A percentile compares a stretch with the other conserved stretches of the same genome.
Evolutionary conservation across 2,888 invertebrate species (phyloP).

Genomic region (Caenorhabditis imperialis): DNA sequence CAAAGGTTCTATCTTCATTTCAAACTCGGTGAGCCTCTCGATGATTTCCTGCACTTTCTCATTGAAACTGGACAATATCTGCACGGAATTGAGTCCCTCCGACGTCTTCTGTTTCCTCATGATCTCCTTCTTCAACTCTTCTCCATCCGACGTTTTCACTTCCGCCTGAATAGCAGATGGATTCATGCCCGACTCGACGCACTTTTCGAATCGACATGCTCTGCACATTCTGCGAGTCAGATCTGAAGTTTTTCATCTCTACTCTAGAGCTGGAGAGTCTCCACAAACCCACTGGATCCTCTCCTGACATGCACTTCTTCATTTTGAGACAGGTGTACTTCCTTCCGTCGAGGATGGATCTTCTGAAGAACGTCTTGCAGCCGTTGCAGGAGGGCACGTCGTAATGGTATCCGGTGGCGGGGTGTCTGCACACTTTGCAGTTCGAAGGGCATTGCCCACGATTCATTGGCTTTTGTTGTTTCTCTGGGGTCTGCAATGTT

Average conservation of each 20-base stretch:
- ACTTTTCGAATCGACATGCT: constrained; percentile 53
- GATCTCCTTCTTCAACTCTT: constrained; percentile 31
- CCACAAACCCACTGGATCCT: constrained; percentile 21
- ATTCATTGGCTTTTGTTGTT: constrained; percentile 7
- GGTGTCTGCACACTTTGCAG: constrained; percentile 59
- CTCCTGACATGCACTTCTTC: constrained; percentile 40
- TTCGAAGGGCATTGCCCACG: constrained; percentile 44
- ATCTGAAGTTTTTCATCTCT: constrained; percentile 6
- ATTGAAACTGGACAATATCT: constrained; percentile 23
- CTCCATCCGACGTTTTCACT: constrained; percentile 30
- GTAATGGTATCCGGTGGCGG: constrained; percentile 62
- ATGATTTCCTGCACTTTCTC: constrained; percentile 32
- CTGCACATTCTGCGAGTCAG: constrained; percentile 45
- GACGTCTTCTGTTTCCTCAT: constrained; percentile 10
- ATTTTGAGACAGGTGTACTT: constrained; percentile 44
- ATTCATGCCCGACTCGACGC: constrained; percentile 39
- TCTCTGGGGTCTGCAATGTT: neutral
- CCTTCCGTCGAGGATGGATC: constrained; percentile 37
- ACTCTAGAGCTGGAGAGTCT: neutral
- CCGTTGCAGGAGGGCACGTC: constrained; percentile 61
- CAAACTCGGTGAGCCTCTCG: constrained; percentile 38
- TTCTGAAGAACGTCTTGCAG: constrained; percentile 52
- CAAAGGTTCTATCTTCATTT: constrained; percentile 45
- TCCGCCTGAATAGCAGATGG: constrained; percentile 36
- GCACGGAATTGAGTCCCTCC: neutral